Evolutionary conservation across 2,797 vertebrate genomes (phyloP), one percentile per base, ranked within the genome.

Genomic region (Adrianichthys oophorus): DNA sequence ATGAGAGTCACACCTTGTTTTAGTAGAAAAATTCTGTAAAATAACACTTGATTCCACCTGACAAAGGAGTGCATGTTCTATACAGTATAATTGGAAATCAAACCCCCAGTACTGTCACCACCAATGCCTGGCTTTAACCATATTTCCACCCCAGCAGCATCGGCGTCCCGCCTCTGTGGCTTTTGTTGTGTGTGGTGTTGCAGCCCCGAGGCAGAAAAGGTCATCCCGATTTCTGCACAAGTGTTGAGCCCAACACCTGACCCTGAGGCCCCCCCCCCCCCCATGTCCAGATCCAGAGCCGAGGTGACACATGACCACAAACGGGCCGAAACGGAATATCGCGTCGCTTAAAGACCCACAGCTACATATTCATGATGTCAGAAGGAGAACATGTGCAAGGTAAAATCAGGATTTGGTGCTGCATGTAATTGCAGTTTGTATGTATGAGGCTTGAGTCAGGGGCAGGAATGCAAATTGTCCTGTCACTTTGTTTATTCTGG

Each of bases 201-300:
- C 59, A 1, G 50, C 69, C 85, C 75, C 1, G 63, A 58, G 86
- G 85, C 80, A 0, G 48, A 15, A 43, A 72, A 80, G 89, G 85
- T 88, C 88, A 85, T 63, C 77, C 79, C 43, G 82, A 86, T 89
- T 89, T 85, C 77, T 68, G 70, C 74, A 16, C 67, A 67, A 83
- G 85, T 75, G 79, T 86, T 86, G 85, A 85, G 75, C 84, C 84
- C 82, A 85, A 86, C 87, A 87, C 89, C 87, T 88, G 80, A 85
- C 84, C 88, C 85, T n/a, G 52, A 78, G 82, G 86, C 87, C 62
- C 51, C 40, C 45, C 26, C 24, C 24, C 24, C 26, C 26, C 5
- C 26, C 24, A 4, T 16, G 52, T 15, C 8, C 8, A 79, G 83
- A 87, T 72, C 67, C 76, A 86, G 81, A 91, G 52, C 49, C 32